A percentile compares a stretch with the other conserved stretches of the same genome.
phyloP scores from a whole-genome alignment of 2,113 vertebrate species.

The Channa argus region DNA sequence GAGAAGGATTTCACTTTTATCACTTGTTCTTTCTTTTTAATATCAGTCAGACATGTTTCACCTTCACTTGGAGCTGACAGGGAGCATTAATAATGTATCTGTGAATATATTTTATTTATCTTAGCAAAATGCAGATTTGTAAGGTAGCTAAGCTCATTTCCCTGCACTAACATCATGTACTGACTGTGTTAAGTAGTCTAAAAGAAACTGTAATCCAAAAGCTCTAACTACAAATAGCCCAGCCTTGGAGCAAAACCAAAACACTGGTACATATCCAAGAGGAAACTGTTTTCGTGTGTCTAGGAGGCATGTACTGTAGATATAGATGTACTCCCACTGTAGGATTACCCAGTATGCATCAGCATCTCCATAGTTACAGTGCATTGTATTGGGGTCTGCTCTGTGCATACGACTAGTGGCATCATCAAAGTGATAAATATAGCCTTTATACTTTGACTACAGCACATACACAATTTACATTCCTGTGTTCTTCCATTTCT shows the following conservation, averaged over 20 bases:
- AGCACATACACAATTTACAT: slow-evolving; percentile 16
- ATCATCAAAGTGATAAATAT: slow-evolving; percentile 65
- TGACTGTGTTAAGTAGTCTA: slow-evolving; percentile 30
- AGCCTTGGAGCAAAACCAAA: slow-evolving; percentile 56
- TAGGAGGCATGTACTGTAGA: slow-evolving; percentile 40
- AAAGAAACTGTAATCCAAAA: slow-evolving; percentile 46
- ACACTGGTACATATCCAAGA: slow-evolving; percentile 56
- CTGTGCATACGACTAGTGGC: slow-evolving; percentile 27
- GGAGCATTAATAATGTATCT: slow-evolving; percentile 62
- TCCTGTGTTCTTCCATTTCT: slow-evolving; percentile 51
- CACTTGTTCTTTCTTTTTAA: slow-evolving; percentile 33
- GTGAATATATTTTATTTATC: slow-evolving; percentile 65
- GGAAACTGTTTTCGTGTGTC: slow-evolving; percentile 57
- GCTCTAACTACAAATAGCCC: slow-evolving; percentile 59
- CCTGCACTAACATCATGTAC: slow-evolving; percentile 25
- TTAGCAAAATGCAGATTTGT: slow-evolving; percentile 70
- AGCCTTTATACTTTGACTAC: slow-evolving; percentile 37
- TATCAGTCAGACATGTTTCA: slow-evolving; percentile 57
- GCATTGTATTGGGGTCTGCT: slow-evolving; percentile 41
- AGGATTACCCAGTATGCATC: slow-evolving; percentile 58
- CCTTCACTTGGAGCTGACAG: slow-evolving; percentile 60
- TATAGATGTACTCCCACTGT: slow-evolving; percentile 60
- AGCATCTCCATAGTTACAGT: slow-evolving; percentile 63
- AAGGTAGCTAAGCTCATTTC: slow-evolving; percentile 48
- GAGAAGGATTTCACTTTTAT: slow-evolving; percentile 48